phyloP scores from a whole-genome alignment of 2,888 invertebrate genomes.

The Syrista parreyssii region DNA sequence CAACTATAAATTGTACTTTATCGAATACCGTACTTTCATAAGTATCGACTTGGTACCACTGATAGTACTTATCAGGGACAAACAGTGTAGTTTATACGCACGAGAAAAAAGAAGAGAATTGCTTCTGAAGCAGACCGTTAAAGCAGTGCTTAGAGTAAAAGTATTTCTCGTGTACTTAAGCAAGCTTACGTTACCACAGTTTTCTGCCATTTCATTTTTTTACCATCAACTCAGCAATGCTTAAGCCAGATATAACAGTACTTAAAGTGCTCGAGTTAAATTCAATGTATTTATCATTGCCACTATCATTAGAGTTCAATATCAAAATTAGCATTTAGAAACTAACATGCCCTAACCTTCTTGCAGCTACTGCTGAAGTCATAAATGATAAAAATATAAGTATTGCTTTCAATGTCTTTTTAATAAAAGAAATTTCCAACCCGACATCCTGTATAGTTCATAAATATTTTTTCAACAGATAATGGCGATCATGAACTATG shows the following conservation, averaged over 20 bases:
- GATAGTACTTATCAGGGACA: neutral
- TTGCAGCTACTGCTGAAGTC: neutral
- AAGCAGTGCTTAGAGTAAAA: constrained; percentile 49
- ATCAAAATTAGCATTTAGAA: neutral
- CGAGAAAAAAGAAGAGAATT: neutral
- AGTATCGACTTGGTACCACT: neutral
- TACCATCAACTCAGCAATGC: neutral
- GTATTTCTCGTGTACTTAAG: constrained; percentile 34
- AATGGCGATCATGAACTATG: neutral
- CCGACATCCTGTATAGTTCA: neutral
- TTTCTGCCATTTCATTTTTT: constrained; percentile 31
- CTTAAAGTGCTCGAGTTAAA: neutral
- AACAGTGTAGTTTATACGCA: neutral
- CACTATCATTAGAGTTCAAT: neutral
- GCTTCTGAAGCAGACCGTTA: constrained; percentile 10
- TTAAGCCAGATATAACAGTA: neutral
- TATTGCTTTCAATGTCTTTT: neutral
- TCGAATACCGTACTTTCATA: neutral
- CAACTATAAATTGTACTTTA: neutral
- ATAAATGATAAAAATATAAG: neutral
- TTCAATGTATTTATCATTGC: too few species aligned
- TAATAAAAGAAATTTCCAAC: neutral
- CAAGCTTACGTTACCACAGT: constrained; percentile 32
- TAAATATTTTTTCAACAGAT: neutral
- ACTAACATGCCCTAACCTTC: neutral